Percentiles rank a stretch among this genome's conserved stretches.
phyloP scores from a whole-genome alignment of 2,797 vertebrate genomes.

The Cirrhinus mrigala region DNA sequence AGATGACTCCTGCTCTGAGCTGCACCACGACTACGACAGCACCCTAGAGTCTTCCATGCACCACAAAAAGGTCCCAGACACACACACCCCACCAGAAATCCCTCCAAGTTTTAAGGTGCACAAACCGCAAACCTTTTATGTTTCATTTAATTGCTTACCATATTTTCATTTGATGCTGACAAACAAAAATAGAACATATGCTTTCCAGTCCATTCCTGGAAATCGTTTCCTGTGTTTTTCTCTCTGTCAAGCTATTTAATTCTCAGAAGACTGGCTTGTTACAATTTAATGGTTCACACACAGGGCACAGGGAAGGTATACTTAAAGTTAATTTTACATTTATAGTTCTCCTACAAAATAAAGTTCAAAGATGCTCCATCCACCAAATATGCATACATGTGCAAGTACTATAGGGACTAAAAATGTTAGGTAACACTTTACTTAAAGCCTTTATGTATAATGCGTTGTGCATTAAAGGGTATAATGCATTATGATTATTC shows the following conservation, averaged over 20 bases:
- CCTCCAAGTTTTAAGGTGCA: background rate
- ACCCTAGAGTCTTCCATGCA: conserved; percentile 86
- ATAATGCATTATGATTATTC: no score
- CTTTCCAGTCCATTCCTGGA: background rate
- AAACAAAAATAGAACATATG: background rate
- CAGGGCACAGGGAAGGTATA: background rate
- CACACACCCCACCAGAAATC: background rate
- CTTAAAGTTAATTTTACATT: background rate
- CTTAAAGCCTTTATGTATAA: no score
- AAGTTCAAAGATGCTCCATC: background rate
- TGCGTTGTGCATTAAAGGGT: no score
- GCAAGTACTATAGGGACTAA: no score
- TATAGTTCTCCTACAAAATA: background rate
- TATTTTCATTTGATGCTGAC: background rate
- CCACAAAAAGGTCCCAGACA: conserved; percentile 88
- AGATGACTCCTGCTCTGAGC: conserved; percentile 92
- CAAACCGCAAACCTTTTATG: background rate
- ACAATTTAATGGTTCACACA: background rate
- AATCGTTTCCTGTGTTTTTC: background rate
- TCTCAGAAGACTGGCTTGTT: background rate
- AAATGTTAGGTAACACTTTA: no score
- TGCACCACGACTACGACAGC: conserved; percentile 86
- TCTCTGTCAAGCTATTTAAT: background rate
- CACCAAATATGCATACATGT: background rate
- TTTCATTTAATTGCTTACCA: background rate